Conservation (phyloP, 1,140 invertebrate species). For the Phymorhynchus buccinoides region DNA sequence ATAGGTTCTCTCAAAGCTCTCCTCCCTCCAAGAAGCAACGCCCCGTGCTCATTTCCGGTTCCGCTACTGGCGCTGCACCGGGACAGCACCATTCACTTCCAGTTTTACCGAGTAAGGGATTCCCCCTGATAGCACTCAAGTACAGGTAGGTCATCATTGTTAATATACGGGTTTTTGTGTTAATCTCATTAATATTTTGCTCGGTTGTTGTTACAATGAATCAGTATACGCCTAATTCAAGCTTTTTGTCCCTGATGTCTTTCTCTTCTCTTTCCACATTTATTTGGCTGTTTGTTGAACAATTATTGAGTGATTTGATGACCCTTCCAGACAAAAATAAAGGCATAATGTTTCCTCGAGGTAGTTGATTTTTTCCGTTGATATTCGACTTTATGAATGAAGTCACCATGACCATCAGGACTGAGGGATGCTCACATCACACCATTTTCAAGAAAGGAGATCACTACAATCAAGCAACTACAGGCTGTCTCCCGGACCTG, state of each 20-base stretch:
- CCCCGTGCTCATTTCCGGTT: slow-evolving; percentile 22
- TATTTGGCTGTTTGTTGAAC: no score
- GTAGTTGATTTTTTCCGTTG: background rate
- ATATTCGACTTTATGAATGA: background rate
- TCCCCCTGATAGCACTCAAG: slow-evolving; percentile 30
- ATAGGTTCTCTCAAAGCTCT: slow-evolving; percentile 24
- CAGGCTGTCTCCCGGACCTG: no score
- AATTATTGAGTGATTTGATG: background rate
- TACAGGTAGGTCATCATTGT: slow-evolving; percentile 4
- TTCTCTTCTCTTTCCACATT: no score
- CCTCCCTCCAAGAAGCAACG: slow-evolving; percentile 9
- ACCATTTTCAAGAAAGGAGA: no score
- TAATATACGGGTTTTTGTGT: no score
- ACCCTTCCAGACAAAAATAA: background rate
- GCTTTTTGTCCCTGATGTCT: no score
- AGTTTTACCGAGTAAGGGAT: slow-evolving; percentile 36
- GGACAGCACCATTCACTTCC: background rate
- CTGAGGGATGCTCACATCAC: no score
- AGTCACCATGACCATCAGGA: no score
- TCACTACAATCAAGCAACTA: no score
- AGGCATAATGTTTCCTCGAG: background rate
- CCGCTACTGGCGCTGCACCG: slow-evolving; percentile 16
- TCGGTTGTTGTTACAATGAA: no score
- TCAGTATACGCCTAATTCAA: no score
- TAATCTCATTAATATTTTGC: no score